phyloP scores from a whole-genome alignment of 1,140 invertebrate genomes.

The Pseudomyrmex flavicornis region DNA sequence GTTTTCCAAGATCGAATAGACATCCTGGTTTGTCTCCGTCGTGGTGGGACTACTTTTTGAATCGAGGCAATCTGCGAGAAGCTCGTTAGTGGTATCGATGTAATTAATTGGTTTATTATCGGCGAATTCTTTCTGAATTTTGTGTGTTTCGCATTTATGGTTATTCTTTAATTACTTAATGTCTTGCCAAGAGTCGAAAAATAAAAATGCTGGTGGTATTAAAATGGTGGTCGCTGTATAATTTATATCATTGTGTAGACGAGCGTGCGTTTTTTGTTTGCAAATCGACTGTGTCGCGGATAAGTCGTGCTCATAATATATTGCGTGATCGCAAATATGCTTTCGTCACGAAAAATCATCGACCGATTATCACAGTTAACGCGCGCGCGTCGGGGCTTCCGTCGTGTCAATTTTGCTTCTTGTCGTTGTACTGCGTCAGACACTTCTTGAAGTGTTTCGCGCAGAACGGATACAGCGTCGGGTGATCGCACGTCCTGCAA shows the following conservation, averaged over 20 bases:
- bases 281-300: too few relatives aligned
- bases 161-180: conserved; percentile 45
- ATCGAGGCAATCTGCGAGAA: not conserved
- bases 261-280: not conserved
- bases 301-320: too few relatives aligned
- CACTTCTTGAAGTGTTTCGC: conserved; percentile 84
- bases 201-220: conserved; percentile 33
- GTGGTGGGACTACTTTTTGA: too few relatives aligned
- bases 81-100: not conserved
- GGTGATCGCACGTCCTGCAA: conserved; percentile 83
- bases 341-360: conserved; percentile 17
- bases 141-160: conserved; percentile 33
- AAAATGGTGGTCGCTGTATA: not conserved
- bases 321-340: too few relatives aligned
- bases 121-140: conserved; percentile 10
- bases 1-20: too few relatives aligned
- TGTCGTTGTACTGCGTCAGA: conserved; percentile 74
- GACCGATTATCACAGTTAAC: conserved; percentile 30
- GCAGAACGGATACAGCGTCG: conserved; percentile 81
- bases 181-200: conserved; percentile 37
- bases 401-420: conserved; percentile 66
- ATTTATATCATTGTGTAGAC: not conserved
- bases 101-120: conserved; percentile 15
- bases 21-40: too few relatives aligned
- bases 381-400: not conserved